Percentiles rank a stretch among this genome's conserved stretches.
These are phyloP conservation scores for Drosophila paulistorum DNA, from an alignment of 1,140 invertebrate species.

Conservation along the genomic window DNA sequence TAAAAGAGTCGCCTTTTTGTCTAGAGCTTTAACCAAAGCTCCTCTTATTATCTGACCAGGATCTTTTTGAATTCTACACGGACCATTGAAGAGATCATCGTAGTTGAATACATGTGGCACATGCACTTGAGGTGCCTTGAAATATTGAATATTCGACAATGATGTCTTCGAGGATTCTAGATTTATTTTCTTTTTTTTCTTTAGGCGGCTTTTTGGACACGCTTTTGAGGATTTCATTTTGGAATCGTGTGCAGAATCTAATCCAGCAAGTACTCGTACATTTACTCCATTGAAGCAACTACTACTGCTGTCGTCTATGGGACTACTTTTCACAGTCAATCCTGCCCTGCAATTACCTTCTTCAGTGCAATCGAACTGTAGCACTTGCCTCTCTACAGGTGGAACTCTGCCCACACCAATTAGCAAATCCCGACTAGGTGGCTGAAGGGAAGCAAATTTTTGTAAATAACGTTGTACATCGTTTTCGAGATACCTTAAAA, in stretches of 20 bases:
- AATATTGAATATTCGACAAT: background rate
- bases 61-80: background rate
- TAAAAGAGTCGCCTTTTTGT: too few species aligned
- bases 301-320: background rate
- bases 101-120: constrained; percentile 21
- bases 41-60: background rate
- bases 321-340: background rate
- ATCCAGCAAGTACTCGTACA: background rate
- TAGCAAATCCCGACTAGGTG: background rate
- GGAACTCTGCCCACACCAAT: background rate
- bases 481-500: constrained; percentile 8
- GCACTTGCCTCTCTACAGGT: background rate
- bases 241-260: background rate
- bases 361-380: background rate
- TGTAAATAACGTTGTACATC: constrained; percentile 28
- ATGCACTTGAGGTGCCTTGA: background rate
- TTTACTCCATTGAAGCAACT: background rate
- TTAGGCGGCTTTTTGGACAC: background rate
- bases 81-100: background rate
- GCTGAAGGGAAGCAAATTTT: constrained; percentile 17
- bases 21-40: background rate
- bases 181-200: background rate
- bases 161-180: background rate
- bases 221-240: background rate
- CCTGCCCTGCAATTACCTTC: background rate